Percentiles rank a stretch among this genome's conserved stretches.
Conservation (phyloP, 2,113 vertebrate species). For the Peromyscus polionotus region DNA sequence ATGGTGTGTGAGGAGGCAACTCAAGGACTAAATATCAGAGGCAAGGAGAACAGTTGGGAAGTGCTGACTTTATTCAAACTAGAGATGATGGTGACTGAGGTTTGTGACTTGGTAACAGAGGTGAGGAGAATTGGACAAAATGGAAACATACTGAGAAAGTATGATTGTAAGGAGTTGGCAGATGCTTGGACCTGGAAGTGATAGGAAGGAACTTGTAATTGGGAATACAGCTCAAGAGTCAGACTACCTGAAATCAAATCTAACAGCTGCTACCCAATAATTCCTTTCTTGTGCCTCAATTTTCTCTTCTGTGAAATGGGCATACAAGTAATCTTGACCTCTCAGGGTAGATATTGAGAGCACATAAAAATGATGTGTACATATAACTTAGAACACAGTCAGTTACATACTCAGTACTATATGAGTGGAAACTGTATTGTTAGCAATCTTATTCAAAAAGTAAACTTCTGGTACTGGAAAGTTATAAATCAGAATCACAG, state of each 20-base stretch:
- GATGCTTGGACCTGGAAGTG: neutral
- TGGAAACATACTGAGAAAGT: conserved; percentile 24
- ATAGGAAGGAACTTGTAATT: conserved; percentile 16
- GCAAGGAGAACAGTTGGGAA: neutral
- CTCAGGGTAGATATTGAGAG: conserved; percentile 26
- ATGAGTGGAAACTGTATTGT: conserved; percentile 27
- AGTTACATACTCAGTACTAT: conserved; percentile 3
- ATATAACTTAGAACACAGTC: neutral
- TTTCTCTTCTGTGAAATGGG: conserved; percentile 39
- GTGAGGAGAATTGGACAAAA: neutral
- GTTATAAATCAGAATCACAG: conserved; percentile 31
- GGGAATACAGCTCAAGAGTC: conserved; percentile 34
- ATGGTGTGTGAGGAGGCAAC: conserved; percentile 24
- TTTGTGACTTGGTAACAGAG: neutral
- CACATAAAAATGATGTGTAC: neutral
- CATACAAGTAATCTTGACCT: conserved; percentile 26
- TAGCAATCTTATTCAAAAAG: conserved; percentile 36
- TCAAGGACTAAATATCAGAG: conserved; percentile 52
- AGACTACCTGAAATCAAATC: conserved; percentile 21
- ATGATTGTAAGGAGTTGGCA: conserved; percentile 28
- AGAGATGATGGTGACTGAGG: conserved; percentile 46
- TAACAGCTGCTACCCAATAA: neutral
- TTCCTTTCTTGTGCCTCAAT: neutral
- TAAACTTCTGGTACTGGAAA: conserved; percentile 2
- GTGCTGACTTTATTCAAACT: neutral